phyloP scores from a whole-genome alignment of 2,113 vertebrate species.

The Myotis yumanensis region DNA sequence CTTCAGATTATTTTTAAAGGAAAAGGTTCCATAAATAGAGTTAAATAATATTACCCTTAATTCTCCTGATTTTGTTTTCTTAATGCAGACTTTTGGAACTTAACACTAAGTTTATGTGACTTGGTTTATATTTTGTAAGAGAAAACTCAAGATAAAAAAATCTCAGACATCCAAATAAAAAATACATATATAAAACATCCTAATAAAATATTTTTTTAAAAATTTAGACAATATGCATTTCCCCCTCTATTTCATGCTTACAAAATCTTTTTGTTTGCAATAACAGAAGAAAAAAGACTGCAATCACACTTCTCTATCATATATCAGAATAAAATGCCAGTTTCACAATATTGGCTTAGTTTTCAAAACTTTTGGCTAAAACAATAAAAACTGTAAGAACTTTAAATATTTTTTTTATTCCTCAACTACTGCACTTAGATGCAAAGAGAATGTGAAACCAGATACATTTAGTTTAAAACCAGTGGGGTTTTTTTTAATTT shows the following conservation, averaged over 20 bases:
- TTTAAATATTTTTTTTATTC: conserved; percentile 34
- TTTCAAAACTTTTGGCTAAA: neutral
- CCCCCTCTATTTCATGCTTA: neutral
- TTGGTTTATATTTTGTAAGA: neutral
- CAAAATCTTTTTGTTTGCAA: neutral
- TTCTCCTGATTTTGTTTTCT: conserved; percentile 12
- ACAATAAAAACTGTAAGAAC: neutral
- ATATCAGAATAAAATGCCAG: neutral
- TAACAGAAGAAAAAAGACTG: neutral
- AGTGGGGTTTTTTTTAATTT: neutral
- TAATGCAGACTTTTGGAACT: conserved; percentile 35
- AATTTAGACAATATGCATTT: neutral
- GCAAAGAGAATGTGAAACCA: conserved; percentile 45
- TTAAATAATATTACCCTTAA: neutral
- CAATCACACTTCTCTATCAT: neutral
- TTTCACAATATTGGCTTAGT: conserved; percentile 37
- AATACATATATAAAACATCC: neutral
- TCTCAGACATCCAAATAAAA: neutral
- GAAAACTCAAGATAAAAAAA: neutral
- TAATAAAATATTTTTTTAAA: neutral
- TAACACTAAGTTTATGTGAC: neutral
- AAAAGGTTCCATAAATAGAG: neutral
- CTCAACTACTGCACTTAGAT: conserved; percentile 5
- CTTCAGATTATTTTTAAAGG: conserved; percentile 23
- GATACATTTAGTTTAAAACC: neutral